Evolutionary conservation across 1,140 invertebrate species (phyloP).

Genomic region (Listronotus oregonensis): DNA sequence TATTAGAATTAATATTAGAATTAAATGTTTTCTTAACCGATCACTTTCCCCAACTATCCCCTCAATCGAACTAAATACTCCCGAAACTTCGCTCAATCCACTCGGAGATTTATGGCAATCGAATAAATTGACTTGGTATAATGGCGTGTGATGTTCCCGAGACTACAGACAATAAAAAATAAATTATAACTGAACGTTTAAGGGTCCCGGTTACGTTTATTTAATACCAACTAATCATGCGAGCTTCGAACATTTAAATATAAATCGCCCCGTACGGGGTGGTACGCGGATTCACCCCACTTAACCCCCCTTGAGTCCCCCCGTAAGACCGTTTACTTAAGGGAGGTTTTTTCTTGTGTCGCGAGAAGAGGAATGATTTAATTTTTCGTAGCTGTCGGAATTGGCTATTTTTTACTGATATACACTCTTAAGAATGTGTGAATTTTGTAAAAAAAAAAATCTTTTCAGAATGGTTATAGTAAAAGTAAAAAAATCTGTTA

Average conservation of each 20-base stretch:
- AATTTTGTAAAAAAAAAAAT: too few relatives aligned
- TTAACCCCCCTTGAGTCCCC: neutral
- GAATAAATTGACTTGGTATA: slow-evolving; percentile 50
- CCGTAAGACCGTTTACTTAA: slow-evolving; percentile 5
- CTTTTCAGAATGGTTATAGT: too few relatives aligned
- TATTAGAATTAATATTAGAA: too few relatives aligned
- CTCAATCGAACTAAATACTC: neutral
- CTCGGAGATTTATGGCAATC: slow-evolving; percentile 46
- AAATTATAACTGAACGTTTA: slow-evolving; percentile 55
- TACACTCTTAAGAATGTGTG: too few relatives aligned
- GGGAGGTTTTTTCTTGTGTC: slow-evolving; percentile 10
- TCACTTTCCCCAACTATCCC: too few relatives aligned
- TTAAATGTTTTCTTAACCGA: too few relatives aligned
- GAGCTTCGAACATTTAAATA: slow-evolving; percentile 53
- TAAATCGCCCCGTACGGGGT: slow-evolving; percentile 54
- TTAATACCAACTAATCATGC: slow-evolving; percentile 57
- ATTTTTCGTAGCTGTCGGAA: slow-evolving; percentile 8
- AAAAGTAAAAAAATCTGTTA: too few relatives aligned
- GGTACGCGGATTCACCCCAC: slow-evolving; percentile 44
- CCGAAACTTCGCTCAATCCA: slow-evolving; percentile 9
- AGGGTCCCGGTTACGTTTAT: slow-evolving; percentile 54
- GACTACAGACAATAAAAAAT: slow-evolving; percentile 54
- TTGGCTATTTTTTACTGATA: too few relatives aligned
- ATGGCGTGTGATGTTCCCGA: slow-evolving; percentile 52
- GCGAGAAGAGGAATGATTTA: slow-evolving; percentile 20